phyloP scores from a whole-genome alignment of 2,797 vertebrate genomes.

The Acanthiza pusilla region DNA sequence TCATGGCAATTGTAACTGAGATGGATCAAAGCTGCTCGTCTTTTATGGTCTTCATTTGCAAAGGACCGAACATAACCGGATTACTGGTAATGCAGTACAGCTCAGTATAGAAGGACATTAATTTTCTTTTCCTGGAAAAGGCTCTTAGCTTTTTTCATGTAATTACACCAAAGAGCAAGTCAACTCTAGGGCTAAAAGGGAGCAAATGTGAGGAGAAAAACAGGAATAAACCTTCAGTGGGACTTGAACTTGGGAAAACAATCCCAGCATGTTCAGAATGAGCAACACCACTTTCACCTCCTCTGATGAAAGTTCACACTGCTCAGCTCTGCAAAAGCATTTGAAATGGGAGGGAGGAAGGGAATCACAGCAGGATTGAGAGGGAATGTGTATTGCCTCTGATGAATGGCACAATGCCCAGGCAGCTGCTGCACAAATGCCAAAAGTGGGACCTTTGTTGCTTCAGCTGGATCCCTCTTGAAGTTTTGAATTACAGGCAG shows the following conservation, averaged over 20 bases:
- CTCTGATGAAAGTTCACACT: not conserved
- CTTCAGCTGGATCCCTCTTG: constrained; percentile 36
- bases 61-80: not conserved
- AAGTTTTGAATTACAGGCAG: constrained; percentile 48
- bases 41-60: constrained; percentile 10
- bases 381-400: constrained; percentile 7
- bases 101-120: not conserved
- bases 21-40: not conserved
- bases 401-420: constrained; percentile 33
- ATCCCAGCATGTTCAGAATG: not conserved
- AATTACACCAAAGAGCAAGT: not conserved
- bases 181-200: not conserved
- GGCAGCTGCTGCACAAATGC: constrained; percentile 10
- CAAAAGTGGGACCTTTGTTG: constrained; percentile 12
- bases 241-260: not conserved
- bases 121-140: not conserved
- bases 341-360: constrained; percentile 21
- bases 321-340: not conserved
- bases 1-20: not conserved
- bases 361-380: constrained; percentile 34
- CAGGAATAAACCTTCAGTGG: not conserved
- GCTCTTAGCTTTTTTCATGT: not conserved
- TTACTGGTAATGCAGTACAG: not conserved
- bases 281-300: not conserved
- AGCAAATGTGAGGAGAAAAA: not conserved